Evolutionary conservation across 2,888 invertebrate species (phyloP), one percentile per base, ranked within the genome.

Genomic region (Drosophila atripex): DNA sequence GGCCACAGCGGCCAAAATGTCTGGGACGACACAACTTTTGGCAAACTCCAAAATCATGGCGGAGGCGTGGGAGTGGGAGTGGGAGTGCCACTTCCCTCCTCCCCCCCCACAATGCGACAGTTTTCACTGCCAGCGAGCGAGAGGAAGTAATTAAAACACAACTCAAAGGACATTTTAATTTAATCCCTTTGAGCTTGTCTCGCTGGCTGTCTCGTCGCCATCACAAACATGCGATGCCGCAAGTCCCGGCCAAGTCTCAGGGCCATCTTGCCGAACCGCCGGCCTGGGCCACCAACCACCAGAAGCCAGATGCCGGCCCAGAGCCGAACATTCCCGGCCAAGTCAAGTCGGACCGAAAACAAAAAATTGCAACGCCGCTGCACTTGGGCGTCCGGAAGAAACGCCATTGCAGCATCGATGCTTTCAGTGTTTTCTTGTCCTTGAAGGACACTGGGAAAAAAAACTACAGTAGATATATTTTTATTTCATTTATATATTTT

Each of bases 91-190:
- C 12, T 35, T 8, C 35, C 32, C 1, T 1, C 12, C 1, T 12
- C 32, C 6, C 21, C 39, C 18, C 9, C 39, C 39, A 41, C 39
- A 41, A 18, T 35, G 70, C 58, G 51, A 71, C 64, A 56, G 71
- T 71, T 71, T 71, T 71, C 71, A 69, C 60, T 60, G 71, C 60
- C 61, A 71, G 76, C 57, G 64, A 45, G 39, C 47, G 61, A 73
- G 68, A 86, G 83, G 78, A 88, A 86, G 86, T 84, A 86, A 86
- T 86, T 86, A 86, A 86, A 88, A 86, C 77, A 77, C 86, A 82
- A 88, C 86, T 86, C 86, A 88, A 86, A 88, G 88, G 88, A 86
- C 86, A 86, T 84, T 86, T 86, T 86, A 87, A 87, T 88, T 86
- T 88, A 87, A 87, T 86, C 86, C 80, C 86, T 87, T 86, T 86